Evolutionary conservation across 2,113 vertebrate genomes (phyloP), one percentile per base, ranked within the genome.

Genomic region (Zapornia atra): DNA sequence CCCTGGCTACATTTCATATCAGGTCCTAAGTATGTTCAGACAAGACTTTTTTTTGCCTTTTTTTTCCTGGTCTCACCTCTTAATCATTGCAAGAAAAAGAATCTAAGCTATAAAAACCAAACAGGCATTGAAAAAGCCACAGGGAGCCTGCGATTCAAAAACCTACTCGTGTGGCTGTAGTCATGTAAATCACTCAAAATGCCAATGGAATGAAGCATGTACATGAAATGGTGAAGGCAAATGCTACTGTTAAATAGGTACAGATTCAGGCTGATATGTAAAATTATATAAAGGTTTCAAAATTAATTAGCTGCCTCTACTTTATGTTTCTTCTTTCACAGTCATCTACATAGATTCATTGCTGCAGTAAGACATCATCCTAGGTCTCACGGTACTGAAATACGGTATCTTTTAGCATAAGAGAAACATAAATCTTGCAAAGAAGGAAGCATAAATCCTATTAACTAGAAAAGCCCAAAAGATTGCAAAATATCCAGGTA

Each of bases 311-410:
- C 57, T 78, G 26, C 78, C 68, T 94, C 72, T 88, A 12, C n/a
- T 75, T 82, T 77, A 17, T 92, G 51, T 95, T 96, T 94, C 71
- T 90, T 64, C 63, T 77, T 64, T 89, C 2, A 6, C 64, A 95
- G 90, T 75, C 88, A 78, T 81, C 64, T 71, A 51, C 64, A 90
- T 73, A 69, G 94, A 96, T 96, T 95, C 85, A 92, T 88, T 75
- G 85, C 93, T 83, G 64, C 71, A 94, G 60, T 86, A 90, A 93
- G 88, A 83, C 75, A 90, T 86, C 68, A 63, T 80, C 79, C 79
- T 46, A 51, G 50, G 77, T 85, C 78, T 85, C 90, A 60, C 51
- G 53, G 64, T 56, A 21, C 75, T 95, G 92, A 94, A 95, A 96
- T 90, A 91, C 7, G 1, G 34, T 78, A 75, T 48, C 34, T 81